Conservation (phyloP, 2,797 vertebrate genomes). For the Schizopygopsis pylzovi region DNA sequence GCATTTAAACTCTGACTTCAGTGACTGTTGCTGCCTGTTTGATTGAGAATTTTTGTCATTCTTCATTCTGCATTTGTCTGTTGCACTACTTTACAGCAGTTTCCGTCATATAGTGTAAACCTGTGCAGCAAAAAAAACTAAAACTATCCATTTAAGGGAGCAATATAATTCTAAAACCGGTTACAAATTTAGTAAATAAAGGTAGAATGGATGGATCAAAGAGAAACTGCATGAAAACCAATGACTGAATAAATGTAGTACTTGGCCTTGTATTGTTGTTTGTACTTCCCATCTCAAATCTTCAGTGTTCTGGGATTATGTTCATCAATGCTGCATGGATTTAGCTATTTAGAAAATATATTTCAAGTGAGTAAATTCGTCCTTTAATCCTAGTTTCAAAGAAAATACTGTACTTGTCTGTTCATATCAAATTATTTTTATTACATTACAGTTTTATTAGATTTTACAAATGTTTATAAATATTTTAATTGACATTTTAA, state of each 20-base stretch:
- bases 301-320: not conserved
- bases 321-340: not conserved
- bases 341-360: not conserved
- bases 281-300: not conserved
- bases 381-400: not conserved
- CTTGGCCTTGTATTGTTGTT: not conserved
- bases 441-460: not conserved
- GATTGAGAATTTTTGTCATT: not conserved
- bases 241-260: not conserved
- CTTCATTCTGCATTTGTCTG: not conserved
- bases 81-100: not conserved
- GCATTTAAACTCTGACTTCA: not conserved
- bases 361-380: not conserved
- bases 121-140: not conserved
- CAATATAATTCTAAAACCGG: not conserved
- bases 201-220: not conserved
- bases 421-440: not conserved
- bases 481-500: not conserved
- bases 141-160: not conserved
- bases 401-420: not conserved
- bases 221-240: not conserved
- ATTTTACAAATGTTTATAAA: not conserved
- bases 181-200: not conserved
- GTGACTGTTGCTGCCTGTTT: not conserved
- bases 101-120: not conserved